phyloP scores from a whole-genome alignment of 2,113 vertebrate genomes.

The Carettochelys insculpta region DNA sequence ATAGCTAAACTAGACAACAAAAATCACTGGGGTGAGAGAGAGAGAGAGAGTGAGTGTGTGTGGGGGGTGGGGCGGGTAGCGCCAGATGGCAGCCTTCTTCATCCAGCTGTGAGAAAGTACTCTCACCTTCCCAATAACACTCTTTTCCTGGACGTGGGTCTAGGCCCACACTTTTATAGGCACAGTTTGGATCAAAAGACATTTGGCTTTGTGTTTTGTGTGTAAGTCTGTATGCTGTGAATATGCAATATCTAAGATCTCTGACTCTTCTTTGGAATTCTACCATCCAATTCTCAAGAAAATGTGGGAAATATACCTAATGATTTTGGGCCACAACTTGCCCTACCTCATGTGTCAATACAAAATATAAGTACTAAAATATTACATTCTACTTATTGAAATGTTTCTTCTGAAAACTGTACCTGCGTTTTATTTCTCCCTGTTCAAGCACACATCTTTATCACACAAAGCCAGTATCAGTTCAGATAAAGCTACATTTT shows the following conservation, averaged over 20 bases:
- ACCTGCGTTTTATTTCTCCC: not conserved
- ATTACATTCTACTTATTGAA: not conserved
- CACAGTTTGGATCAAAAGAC: not conserved
- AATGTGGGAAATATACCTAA: not conserved
- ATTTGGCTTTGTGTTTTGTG: rapidly evolving
- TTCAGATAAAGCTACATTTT: not conserved
- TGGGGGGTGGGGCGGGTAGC: slow-evolving; percentile 3
- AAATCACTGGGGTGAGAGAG: not conserved
- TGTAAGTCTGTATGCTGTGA: not conserved
- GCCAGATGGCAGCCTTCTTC: slow-evolving; percentile 51
- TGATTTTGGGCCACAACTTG: not conserved
- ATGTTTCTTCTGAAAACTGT: not conserved
- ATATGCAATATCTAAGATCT: not conserved
- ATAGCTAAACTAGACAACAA: slow-evolving; percentile 14
- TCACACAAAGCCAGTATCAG: not conserved
- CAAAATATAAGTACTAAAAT: not conserved
- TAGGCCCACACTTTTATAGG: not conserved
- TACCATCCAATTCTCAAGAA: not conserved
- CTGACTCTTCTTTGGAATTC: not conserved
- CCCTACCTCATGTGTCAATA: not conserved
- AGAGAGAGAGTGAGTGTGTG: not conserved
- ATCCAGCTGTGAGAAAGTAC: slow-evolving; percentile 47
- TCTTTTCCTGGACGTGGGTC: not conserved
- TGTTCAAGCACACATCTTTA: not conserved
- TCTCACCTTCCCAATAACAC: slow-evolving; percentile 35